Conservation (phyloP, 2,888 invertebrate species). For the Dasysyrphus albostriatus region DNA sequence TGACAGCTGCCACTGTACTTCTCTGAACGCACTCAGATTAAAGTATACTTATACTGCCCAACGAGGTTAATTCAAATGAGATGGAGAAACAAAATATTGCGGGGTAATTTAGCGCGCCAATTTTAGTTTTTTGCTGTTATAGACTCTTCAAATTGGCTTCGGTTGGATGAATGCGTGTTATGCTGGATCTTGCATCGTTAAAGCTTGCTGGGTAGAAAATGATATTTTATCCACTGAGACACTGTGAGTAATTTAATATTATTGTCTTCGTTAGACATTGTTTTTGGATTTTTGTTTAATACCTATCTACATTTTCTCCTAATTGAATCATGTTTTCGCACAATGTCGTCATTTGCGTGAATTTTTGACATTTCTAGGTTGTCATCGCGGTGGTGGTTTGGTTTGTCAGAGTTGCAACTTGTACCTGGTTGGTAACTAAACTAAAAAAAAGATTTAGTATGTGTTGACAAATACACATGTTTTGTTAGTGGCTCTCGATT, state of each 20-base stretch:
- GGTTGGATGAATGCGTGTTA: slow-evolving; percentile 59
- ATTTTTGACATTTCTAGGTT: slow-evolving; percentile 74
- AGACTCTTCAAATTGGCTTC: slow-evolving; percentile 60
- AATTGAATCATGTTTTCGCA: slow-evolving; percentile 62
- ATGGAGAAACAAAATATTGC: slow-evolving; percentile 26
- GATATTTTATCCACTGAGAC: slow-evolving; percentile 58
- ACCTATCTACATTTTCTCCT: slow-evolving; percentile 25
- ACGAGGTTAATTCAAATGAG: slow-evolving; percentile 11
- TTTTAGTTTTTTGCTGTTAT: slow-evolving; percentile 26
- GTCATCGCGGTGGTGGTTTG: slow-evolving; percentile 34
- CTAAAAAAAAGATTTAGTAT: slow-evolving; percentile 38
- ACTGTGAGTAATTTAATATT: slow-evolving; percentile 67
- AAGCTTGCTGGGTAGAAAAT: slow-evolving; percentile 29
- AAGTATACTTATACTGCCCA: slow-evolving; percentile 6
- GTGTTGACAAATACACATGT: slow-evolving; percentile 50
- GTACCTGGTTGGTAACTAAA: slow-evolving; percentile 10
- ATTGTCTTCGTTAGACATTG: slow-evolving; percentile 71
- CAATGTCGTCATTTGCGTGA: slow-evolving; percentile 39
- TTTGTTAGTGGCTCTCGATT: slow-evolving; percentile 34
- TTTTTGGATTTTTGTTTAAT: slow-evolving; percentile 28
- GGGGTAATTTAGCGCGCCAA: slow-evolving; percentile 53
- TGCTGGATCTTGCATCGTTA: slow-evolving; percentile 43
- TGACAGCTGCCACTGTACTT: slow-evolving; percentile 46
- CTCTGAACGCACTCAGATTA: slow-evolving; percentile 36
- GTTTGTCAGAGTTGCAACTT: slow-evolving; percentile 15